Percentiles rank a stretch among this genome's conserved stretches.
phyloP scores from a whole-genome alignment of 1,140 invertebrate species.

The Tetramorium alpestre region DNA sequence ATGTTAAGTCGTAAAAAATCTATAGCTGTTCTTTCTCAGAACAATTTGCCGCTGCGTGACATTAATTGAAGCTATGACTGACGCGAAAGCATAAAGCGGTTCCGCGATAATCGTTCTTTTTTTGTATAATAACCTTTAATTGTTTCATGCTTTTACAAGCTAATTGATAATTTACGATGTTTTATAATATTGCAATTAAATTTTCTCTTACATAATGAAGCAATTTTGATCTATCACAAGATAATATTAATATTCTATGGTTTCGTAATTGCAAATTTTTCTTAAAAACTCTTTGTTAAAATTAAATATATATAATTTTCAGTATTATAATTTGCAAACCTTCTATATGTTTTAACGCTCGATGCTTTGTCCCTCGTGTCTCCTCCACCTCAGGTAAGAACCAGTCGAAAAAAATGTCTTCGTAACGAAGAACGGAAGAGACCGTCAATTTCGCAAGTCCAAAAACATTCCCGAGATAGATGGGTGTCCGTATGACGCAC shows the following conservation, averaged over 20 bases:
- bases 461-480: background rate
- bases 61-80: conserved; percentile 5
- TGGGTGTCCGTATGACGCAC: background rate
- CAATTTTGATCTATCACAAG: background rate
- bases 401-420: background rate
- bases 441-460: background rate
- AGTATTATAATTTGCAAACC: background rate
- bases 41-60: background rate
- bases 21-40: background rate
- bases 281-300: background rate
- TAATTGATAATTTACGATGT: background rate
- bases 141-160: background rate
- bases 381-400: background rate
- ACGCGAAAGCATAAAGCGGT: background rate
- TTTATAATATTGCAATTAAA: background rate
- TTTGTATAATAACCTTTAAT: background rate
- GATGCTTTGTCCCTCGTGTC: background rate
- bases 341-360: conserved; percentile 22
- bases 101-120: background rate
- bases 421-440: conserved; percentile 3
- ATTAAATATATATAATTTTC: background rate
- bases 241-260: conserved; percentile 19
- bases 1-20: background rate
- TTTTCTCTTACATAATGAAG: background rate
- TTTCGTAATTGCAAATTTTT: background rate